Conservation (phyloP, 2,113 vertebrate species). For the Cyprinodon tularosa region DNA sequence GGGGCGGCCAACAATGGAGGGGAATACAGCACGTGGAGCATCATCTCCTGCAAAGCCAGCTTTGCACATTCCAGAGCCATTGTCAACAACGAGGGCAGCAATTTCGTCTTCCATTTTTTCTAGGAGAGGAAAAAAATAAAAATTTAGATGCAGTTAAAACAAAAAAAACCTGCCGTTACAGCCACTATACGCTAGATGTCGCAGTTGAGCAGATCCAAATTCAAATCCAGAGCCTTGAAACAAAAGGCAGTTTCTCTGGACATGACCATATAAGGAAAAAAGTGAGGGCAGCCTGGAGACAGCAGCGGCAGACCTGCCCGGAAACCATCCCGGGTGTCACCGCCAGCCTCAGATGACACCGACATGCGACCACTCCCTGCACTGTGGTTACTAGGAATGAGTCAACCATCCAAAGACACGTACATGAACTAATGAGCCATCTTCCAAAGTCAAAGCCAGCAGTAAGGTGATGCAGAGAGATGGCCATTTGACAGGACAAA, state of each 20-base stretch:
- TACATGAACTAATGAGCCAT: neutral
- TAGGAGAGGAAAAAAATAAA: neutral
- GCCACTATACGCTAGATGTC: slow-evolving; percentile 71
- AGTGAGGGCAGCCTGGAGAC: slow-evolving; percentile 65
- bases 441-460: neutral
- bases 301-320: slow-evolving; percentile 36
- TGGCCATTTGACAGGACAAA: neutral
- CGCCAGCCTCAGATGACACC: slow-evolving; percentile 28
- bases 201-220: slow-evolving; percentile 66
- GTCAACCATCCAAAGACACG: neutral
- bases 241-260: slow-evolving; percentile 84
- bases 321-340: slow-evolving; percentile 43
- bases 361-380: slow-evolving; percentile 59
- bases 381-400: neutral
- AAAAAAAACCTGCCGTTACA: neutral
- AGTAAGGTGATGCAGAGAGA: neutral
- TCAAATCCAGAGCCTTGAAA: slow-evolving; percentile 70
- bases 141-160: slow-evolving; percentile 8
- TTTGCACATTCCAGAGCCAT: slow-evolving; percentile 83
- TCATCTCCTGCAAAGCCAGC: slow-evolving; percentile 82
- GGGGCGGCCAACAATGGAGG: slow-evolving; percentile 80
- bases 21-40: slow-evolving; percentile 79
- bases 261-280: slow-evolving; percentile 94
- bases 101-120: slow-evolving; percentile 90
- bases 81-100: slow-evolving; percentile 81